Conservation (phyloP, 2,113 vertebrate species). For the Onychorhynchus coronatus region DNA sequence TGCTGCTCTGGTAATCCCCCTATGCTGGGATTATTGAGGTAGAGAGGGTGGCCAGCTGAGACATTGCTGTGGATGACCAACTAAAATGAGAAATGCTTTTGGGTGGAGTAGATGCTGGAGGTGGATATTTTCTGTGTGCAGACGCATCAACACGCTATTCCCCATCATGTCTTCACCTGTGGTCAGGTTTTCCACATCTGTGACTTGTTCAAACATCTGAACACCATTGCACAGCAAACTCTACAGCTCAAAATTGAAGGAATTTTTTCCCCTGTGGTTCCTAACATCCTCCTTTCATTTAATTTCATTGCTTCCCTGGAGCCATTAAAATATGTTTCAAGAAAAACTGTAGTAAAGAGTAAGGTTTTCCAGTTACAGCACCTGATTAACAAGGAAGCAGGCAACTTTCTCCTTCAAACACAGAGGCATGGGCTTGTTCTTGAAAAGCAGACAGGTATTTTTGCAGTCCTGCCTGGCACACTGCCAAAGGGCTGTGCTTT, state of each 20-base stretch:
- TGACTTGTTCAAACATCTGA: not conserved
- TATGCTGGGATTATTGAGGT: not conserved
- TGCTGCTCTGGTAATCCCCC: not conserved
- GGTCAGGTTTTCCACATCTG: not conserved
- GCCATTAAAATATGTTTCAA: not conserved
- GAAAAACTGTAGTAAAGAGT: not conserved
- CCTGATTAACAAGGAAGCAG: not conserved
- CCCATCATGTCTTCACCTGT: not conserved
- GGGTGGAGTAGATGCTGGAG: not conserved
- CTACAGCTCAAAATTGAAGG: not conserved
- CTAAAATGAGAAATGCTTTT: not conserved
- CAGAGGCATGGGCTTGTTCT: not conserved
- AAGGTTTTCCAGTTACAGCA: not conserved
- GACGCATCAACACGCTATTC: not conserved
- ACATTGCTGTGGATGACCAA: not conserved
- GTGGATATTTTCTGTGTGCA: not conserved
- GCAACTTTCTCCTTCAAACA: not conserved
- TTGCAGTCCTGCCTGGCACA: not conserved
- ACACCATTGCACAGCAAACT: not conserved
- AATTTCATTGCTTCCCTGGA: not conserved
- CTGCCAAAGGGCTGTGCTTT: not conserved
- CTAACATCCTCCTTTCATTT: not conserved
- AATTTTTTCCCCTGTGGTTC: not conserved
- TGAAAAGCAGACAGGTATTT: not conserved
- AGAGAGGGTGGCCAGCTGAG: not conserved